Evolutionary conservation across 2,113 vertebrate species (phyloP).

Genomic region (Cyprinodon tularosa): DNA sequence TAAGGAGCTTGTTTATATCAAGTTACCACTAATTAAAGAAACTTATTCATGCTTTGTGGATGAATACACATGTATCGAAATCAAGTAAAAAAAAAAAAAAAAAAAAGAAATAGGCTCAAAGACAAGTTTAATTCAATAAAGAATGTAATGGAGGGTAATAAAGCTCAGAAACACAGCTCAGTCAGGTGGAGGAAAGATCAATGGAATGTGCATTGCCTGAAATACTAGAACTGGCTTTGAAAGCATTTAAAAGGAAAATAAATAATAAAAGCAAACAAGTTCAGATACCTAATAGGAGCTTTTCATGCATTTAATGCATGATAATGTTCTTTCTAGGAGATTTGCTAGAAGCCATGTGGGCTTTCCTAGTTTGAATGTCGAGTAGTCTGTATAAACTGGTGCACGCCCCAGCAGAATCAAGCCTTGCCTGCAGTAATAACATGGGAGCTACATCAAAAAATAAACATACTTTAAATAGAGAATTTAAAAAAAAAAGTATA

Average conservation of each 20-base stretch:
- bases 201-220: conserved; percentile 28
- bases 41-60: background rate
- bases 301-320: background rate
- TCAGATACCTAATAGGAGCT: background rate
- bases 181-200: conserved; percentile 32
- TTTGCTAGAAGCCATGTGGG: background rate
- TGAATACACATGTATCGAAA: too few species aligned
- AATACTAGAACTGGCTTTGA: background rate
- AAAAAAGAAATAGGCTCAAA: background rate
- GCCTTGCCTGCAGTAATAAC: conserved; percentile 37
- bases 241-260: background rate
- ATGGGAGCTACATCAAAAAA: conserved; percentile 20
- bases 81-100: background rate
- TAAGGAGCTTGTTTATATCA: conserved; percentile 18
- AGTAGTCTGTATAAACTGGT: conserved; percentile 41
- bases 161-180: conserved; percentile 26
- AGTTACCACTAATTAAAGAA: conserved; percentile 7
- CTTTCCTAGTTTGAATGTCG: background rate
- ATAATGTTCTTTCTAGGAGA: background rate
- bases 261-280: background rate
- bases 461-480: conserved; percentile 21
- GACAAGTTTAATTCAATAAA: conserved; percentile 3
- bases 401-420: conserved; percentile 64
- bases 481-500: background rate
- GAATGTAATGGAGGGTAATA: conserved; percentile 12